Evolutionary conservation across 2,888 invertebrate species (phyloP), one percentile per base, ranked within the genome.

Genomic region (Lasioglossum morio): DNA sequence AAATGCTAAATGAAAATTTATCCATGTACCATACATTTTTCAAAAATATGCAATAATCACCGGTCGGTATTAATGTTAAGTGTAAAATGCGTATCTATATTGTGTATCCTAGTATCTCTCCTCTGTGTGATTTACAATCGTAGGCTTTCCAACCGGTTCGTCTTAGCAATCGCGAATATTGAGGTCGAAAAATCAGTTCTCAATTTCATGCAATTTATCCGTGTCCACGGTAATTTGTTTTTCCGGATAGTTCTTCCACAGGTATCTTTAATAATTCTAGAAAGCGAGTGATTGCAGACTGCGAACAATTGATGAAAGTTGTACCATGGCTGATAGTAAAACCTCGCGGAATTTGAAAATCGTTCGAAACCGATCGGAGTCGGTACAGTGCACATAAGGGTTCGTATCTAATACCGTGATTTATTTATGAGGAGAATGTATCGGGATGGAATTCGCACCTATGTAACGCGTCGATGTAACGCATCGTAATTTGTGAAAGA

Each of bases 361-460:
- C 7, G 2, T 48, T 46, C 46, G 46, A 46, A 46, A 46, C 46
- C 46, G 46, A 48, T 48, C 19, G 48, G 48, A 48, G 19, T 19
- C 23, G 53, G 53, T 53, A 53, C 23, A 53, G 23, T 53, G 23
- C 53, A n/a, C 53, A 23, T 23, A 10, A n/a, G 23, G 23, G 53
- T 53, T 53, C 23, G 8, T 53, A 53, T 23, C 23, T 10, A 53
- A 53, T 10, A 53, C 10, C 53, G 53, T 53, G 53, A 53, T 57
- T n/a, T 57, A n/a, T 57, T 57, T 57, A 57, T n/a, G 57, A 57
- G 57, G 57, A n/a, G 57, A 57, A 57, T 12, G 57, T 57, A 12
- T 57, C 57, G 57, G 10, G n/a, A 57, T n/a, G 57, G 57, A 57
- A 57, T 57, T 57, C n/a, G 57, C 57, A n/a, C 57, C 57, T 57